Evolutionary conservation across 2,888 invertebrate species (phyloP).

Genomic region (Chorisops tibialis): DNA sequence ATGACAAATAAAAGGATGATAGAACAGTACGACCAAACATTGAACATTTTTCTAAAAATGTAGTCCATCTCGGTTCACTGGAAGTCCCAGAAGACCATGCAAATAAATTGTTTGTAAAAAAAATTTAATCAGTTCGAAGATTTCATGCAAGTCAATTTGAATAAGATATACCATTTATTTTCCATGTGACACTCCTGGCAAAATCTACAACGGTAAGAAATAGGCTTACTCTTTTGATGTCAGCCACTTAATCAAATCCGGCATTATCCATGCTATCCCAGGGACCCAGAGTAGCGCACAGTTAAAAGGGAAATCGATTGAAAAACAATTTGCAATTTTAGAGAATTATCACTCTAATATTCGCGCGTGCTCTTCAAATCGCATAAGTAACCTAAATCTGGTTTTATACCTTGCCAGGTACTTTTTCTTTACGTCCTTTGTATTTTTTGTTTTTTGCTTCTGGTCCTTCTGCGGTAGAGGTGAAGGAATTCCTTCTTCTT

Average conservation of each 20-base stretch:
- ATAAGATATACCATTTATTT: neutral
- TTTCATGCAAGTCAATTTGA: neutral
- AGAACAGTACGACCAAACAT: too few relatives aligned
- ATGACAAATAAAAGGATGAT: too few relatives aligned
- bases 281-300: neutral
- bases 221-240: slow-evolving; percentile 30
- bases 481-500: neutral
- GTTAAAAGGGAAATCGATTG: slow-evolving; percentile 46
- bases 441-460: neutral
- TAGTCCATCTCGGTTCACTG: too few relatives aligned
- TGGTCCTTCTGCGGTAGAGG: too few relatives aligned
- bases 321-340: slow-evolving; percentile 53
- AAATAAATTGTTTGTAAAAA: too few relatives aligned
- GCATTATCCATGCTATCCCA: slow-evolving; percentile 26
- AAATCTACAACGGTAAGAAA: neutral
- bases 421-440: neutral
- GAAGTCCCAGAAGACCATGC: too few relatives aligned
- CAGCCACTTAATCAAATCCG: slow-evolving; percentile 33
- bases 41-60: too few relatives aligned
- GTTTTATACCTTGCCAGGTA: slow-evolving; percentile 37
- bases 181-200: neutral
- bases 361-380: slow-evolving; percentile 52
- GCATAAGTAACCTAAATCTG: slow-evolving; percentile 52
- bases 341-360: slow-evolving; percentile 52
- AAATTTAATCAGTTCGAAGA: too few relatives aligned